Evolutionary conservation across 37 sponge, comb jelly and placozoan genomes (phyloP).

Genomic region (Haliclona indistincta): DNA sequence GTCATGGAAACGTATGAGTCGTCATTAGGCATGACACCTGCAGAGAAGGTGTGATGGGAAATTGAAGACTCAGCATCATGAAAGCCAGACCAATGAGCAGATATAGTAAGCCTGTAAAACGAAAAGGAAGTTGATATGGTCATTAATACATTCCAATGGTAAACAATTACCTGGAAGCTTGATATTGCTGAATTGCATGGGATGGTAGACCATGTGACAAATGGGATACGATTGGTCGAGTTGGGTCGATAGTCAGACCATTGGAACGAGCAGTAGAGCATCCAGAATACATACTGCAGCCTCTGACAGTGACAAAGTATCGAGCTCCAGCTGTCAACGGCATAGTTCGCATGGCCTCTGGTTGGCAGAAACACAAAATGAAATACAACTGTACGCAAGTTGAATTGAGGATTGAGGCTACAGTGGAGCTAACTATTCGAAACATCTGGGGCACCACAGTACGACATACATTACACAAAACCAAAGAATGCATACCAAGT

Average conservation of each 20-base stretch:
- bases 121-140: not conserved
- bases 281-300: slow-evolving; percentile 48
- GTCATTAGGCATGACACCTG: slow-evolving; percentile 50
- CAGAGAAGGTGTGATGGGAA: slow-evolving; percentile 30
- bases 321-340: slow-evolving; percentile 36
- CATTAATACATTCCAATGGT: not conserved
- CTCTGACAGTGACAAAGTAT: slow-evolving; percentile 71
- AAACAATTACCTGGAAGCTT: slow-evolving; percentile 43
- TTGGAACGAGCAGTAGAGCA: slow-evolving; percentile 54
- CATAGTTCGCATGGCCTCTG: slow-evolving; percentile 22
- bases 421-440: too few species aligned
- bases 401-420: too few species aligned
- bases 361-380: not conserved
- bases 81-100: slow-evolving; percentile 75
- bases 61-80: slow-evolving; percentile 69
- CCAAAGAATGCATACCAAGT: too few species aligned
- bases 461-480: too few species aligned
- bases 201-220: slow-evolving; percentile 44
- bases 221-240: slow-evolving; percentile 65
- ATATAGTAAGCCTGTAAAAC: not conserved
- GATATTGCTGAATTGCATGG: slow-evolving; percentile 17
- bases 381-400: too few species aligned
- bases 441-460: too few species aligned
- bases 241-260: slow-evolving; percentile 71
- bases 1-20: slow-evolving; percentile 33